Evolutionary conservation across 2,113 vertebrate species (phyloP).

Genomic region (Sprattus sprattus): DNA sequence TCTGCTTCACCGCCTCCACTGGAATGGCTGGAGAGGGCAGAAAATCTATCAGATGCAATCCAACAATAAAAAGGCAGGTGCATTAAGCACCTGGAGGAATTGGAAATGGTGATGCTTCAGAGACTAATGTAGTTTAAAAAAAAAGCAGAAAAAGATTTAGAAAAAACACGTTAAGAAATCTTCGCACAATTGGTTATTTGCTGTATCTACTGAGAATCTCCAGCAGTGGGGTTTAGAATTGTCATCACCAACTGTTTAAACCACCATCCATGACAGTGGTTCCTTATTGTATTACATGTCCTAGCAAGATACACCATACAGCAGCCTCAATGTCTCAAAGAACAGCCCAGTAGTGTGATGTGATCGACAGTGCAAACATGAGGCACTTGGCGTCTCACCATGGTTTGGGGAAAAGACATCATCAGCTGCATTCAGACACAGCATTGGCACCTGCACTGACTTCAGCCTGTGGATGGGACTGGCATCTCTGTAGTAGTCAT

Average conservation of each 20-base stretch:
- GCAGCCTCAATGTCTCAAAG: not conserved
- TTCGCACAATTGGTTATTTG: not conserved
- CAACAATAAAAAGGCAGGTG: not conserved
- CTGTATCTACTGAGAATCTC: not conserved
- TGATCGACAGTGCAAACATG: not conserved
- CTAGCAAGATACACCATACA: not conserved
- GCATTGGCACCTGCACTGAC: constrained; percentile 91
- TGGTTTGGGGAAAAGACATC: constrained; percentile 95
- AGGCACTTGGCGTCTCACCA: constrained; percentile 70
- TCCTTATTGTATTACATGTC: not conserved
- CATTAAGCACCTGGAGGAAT: not conserved
- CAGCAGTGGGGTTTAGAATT: too few relatives aligned
- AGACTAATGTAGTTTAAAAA: not conserved
- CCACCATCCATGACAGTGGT: too few relatives aligned
- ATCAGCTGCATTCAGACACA: constrained; percentile 94
- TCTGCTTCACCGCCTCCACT: constrained; percentile 91
- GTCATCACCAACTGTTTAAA: too few relatives aligned
- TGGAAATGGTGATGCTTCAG: not conserved
- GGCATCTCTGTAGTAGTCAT: constrained; percentile 94
- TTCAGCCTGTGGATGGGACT: constrained; percentile 88
- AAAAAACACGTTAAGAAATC: too few relatives aligned
- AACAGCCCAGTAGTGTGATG: not conserved
- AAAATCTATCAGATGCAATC: not conserved
- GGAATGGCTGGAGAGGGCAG: constrained; percentile 81
- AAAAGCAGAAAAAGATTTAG: too few relatives aligned